Base-by-base conservation (phyloP, 2,797 vertebrate species). In the Prionace glauca region DNA sequence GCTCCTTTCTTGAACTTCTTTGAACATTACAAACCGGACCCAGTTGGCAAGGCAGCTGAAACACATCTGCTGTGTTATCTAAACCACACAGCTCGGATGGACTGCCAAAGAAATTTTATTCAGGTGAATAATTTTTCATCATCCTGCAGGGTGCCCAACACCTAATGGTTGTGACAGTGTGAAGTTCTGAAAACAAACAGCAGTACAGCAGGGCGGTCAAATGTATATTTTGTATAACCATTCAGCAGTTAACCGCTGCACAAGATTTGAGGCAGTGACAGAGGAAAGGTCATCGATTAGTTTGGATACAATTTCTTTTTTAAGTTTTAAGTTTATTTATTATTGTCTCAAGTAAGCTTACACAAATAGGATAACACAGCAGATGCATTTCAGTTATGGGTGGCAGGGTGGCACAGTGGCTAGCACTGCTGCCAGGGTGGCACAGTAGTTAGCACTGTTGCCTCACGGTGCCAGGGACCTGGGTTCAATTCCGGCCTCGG, bases 11-110 rank as follows among this genome's bases (percentile, higher is more conserved):
- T 71, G 92, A 36, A 94, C 41, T 71, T 94, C 36, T 41, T 71
- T 24, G 92, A 94, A 71, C 36, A 8, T 94, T 71, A 94, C 92
- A 94, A 94, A 50, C n/a, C 26, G 9, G 36, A 71, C 36, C 65
- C 92, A 71, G 92, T 94, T 94, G 67, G 67, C n/a, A 67, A 94
- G 65, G 69, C 69, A 72, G 65, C 41, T 94, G 67, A 71, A 94
- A 94, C 92, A 94, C 67, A 94, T 67, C 36, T 29, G 67, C 8
- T 71, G 2, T 67, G 65, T 94, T 67, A 94, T 71, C 36, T 14
- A 26, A 41, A 94, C 41, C 67, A 26, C 92, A 94, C 10, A 71
- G 92, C 92, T 94, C 92, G 71, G 36, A 29, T 71, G 4, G 92
- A 94, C 92, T 45, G 65, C 92, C 92, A 94, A 26, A 71, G 67